Evolutionary conservation across 2,113 vertebrate genomes (phyloP).

Genomic region (Monarcha castaneiventris): DNA sequence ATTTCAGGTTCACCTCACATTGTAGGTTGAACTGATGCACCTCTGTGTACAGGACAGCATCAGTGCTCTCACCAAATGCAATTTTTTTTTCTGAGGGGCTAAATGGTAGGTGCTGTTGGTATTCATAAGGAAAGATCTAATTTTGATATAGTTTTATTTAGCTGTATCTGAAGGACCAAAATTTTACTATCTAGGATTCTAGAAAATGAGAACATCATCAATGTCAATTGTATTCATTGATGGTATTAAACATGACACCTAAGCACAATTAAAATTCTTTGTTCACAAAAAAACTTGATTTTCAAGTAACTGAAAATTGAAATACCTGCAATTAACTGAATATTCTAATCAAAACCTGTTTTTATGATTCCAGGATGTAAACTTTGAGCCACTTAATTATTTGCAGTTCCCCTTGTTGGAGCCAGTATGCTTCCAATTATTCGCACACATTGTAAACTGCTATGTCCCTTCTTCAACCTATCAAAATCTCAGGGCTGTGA

Average conservation of each 20-base stretch:
- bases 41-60: not conserved
- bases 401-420: not conserved
- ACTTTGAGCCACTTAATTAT: not conserved
- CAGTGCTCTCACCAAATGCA: not conserved
- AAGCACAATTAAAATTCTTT: not conserved
- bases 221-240: not conserved
- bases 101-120: not conserved
- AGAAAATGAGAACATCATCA: not conserved
- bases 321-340: not conserved
- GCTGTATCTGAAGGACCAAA: not conserved
- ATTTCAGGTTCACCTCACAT: not conserved
- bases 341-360: not conserved
- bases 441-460: not conserved
- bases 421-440: not conserved
- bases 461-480: not conserved
- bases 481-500: not conserved
- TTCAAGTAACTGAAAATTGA: not conserved
- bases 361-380: not conserved
- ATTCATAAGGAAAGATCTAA: not conserved
- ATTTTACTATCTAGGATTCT: not conserved
- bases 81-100: not conserved
- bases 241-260: not conserved
- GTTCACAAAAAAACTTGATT: not conserved
- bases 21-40: not conserved
- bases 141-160: not conserved